Conservation (phyloP, 2,888 invertebrate species). For the Tiliacea aurago region DNA sequence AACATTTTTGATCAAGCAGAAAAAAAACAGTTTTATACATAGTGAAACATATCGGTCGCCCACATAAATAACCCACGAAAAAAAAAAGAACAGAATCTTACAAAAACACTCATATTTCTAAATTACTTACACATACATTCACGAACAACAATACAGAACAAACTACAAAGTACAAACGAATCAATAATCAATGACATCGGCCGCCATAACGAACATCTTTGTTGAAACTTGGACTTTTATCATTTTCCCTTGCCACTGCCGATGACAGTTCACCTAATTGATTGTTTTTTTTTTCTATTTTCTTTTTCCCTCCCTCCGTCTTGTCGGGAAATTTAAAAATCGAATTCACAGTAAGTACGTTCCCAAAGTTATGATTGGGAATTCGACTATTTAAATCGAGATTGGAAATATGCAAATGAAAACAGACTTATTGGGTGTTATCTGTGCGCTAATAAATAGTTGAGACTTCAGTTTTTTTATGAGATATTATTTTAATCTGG, state of each 20-base stretch:
- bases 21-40: background rate
- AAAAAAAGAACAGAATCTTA: background rate
- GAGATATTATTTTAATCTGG: background rate
- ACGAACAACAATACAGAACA: constrained; percentile 41
- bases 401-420: constrained; percentile 78
- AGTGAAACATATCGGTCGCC: background rate
- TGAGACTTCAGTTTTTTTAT: constrained; percentile 26
- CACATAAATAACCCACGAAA: background rate
- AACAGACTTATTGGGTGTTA: constrained; percentile 57
- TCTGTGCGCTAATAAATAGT: constrained; percentile 51
- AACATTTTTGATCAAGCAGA: background rate
- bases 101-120: background rate
- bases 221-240: constrained; percentile 73
- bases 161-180: constrained; percentile 51
- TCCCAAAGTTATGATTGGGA: constrained; percentile 80
- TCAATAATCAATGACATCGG: constrained; percentile 65
- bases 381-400: constrained; percentile 78
- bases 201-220: constrained; percentile 63
- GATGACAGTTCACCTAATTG: constrained; percentile 88
- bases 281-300: constrained; percentile 82
- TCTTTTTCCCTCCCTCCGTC: constrained; percentile 61
- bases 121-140: constrained; percentile 27
- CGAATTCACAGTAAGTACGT: constrained; percentile 65
- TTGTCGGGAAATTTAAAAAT: constrained; percentile 78
- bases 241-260: constrained; percentile 78